A percentile compares a stretch with the other conserved stretches of the same genome.
Evolutionary conservation across 1,140 invertebrate species (phyloP).

Genomic region (Leucophenga varia): DNA sequence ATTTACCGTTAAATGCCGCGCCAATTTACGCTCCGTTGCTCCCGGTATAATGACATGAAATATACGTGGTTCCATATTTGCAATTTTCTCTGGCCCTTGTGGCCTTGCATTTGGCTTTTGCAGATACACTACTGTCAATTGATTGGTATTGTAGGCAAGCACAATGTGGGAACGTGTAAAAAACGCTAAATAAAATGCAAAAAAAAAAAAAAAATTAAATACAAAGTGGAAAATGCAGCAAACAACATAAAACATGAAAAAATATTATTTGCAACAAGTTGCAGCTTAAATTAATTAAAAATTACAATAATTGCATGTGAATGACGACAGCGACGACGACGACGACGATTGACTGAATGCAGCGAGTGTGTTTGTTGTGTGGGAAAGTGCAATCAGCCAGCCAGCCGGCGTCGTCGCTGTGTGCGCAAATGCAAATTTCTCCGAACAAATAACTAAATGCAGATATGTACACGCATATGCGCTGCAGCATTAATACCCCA

Average conservation of each 20-base stretch:
- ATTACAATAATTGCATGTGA: conserved; percentile 54
- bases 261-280: conserved; percentile 33
- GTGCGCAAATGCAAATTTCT: conserved; percentile 52
- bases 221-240: conserved; percentile 40
- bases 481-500: conserved; percentile 1
- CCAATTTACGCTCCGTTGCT: conserved; percentile 65
- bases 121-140: conserved; percentile 67
- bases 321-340: conserved; percentile 6
- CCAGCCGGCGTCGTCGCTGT: too few species aligned
- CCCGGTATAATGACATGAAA: conserved; percentile 62
- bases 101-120: conserved; percentile 61
- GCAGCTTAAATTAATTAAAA: conserved; percentile 50
- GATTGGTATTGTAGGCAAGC: conserved; percentile 68
- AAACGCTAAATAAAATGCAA: conserved; percentile 57
- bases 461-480: conserved; percentile 5
- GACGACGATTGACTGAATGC: conserved; percentile 1
- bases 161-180: conserved; percentile 67
- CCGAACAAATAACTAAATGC: conserved; percentile 19
- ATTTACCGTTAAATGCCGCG: conserved; percentile 67
- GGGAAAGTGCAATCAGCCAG: conserved; percentile 38
- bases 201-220: conserved; percentile 21
- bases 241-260: conserved; percentile 38
- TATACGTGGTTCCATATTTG: conserved; percentile 65
- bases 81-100: conserved; percentile 63
- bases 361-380: conserved; percentile 30